phyloP scores from a whole-genome alignment of 2,113 vertebrate species.

The Hucho hucho region DNA sequence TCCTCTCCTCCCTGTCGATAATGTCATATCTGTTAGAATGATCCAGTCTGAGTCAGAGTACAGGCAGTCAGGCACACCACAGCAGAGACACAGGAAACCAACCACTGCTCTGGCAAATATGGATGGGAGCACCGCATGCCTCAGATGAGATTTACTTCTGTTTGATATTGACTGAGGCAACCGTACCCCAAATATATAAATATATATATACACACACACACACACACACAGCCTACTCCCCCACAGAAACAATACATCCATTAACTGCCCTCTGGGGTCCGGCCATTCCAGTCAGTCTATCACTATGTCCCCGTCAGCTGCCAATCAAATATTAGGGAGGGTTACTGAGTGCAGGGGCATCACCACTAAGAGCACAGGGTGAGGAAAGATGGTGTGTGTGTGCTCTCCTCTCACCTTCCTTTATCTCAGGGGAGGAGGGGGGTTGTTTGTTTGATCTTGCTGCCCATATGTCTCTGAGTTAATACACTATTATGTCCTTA shows the following conservation, averaged over 20 bases:
- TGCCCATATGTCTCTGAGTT: no score
- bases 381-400: not conserved
- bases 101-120: not conserved
- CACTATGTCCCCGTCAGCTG: not conserved
- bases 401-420: no score
- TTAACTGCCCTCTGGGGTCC: slow-evolving; percentile 10
- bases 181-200: no score
- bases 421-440: no score
- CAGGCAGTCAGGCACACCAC: not conserved
- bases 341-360: not conserved
- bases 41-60: not conserved
- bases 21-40: slow-evolving; percentile 13
- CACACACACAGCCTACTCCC: not conserved
- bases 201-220: not conserved
- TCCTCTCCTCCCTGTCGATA: slow-evolving; percentile 17
- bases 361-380: not conserved
- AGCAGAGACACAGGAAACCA: not conserved
- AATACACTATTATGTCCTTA: no score
- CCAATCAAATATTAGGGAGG: not conserved
- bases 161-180: not conserved
- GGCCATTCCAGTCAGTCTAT: not conserved
- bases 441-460: no score
- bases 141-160: not conserved
- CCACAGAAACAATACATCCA: not conserved
- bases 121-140: not conserved